Conservation (phyloP, 2,797 vertebrate species). For the Sebastes hubbsi region DNA sequence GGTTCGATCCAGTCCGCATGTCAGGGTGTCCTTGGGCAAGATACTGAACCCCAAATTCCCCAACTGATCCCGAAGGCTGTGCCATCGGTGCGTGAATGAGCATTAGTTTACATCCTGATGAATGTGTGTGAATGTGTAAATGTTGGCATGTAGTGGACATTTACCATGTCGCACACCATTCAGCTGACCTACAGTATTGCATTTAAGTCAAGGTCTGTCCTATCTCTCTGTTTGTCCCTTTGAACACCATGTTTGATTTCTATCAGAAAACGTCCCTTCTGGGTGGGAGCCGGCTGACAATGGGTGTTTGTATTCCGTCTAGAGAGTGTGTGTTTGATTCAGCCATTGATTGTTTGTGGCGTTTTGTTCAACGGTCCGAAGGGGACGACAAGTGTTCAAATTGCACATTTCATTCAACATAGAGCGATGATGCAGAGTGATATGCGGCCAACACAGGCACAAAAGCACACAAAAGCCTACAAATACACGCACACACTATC, state of each 20-base stretch:
- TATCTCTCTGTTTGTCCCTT: conserved; percentile 23
- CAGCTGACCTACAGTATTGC: neutral
- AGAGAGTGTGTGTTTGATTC: conserved; percentile 49
- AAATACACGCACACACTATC: conserved; percentile 39
- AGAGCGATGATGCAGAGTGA: conserved; percentile 44
- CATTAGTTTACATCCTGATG: neutral
- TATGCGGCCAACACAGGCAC: conserved; percentile 18
- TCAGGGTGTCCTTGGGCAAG: neutral
- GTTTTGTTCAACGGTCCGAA: conserved; percentile 50
- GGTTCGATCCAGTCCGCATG: neutral
- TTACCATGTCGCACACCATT: too few relatives aligned
- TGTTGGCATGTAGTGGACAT: too few relatives aligned
- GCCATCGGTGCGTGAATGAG: neutral
- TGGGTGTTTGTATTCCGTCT: conserved; percentile 56
- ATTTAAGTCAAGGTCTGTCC: neutral
- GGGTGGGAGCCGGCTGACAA: conserved; percentile 26
- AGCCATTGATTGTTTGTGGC: conserved; percentile 55
- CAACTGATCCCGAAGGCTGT: neutral
- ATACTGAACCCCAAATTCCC: neutral
- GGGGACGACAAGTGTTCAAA: conserved; percentile 50
- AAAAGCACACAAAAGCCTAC: conserved; percentile 28
- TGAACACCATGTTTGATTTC: conserved; percentile 42
- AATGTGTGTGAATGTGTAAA: neutral
- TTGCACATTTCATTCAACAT: conserved; percentile 67
- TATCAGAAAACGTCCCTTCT: conserved; percentile 33